Evolutionary conservation across 2,113 vertebrate genomes (phyloP).

Genomic region (Hucho hucho): DNA sequence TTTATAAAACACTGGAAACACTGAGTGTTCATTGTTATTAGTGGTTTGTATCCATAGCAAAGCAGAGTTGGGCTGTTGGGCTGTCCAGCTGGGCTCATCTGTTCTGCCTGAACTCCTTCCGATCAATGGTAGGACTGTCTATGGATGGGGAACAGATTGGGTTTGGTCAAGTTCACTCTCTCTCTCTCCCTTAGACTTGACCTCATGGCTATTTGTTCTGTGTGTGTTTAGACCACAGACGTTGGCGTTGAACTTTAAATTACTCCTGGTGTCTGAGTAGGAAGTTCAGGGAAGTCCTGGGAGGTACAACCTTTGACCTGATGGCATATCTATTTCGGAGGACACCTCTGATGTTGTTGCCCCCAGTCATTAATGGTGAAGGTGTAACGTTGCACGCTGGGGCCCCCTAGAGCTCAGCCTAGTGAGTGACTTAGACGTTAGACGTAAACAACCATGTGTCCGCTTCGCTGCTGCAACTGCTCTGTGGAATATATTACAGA

Average conservation of each 20-base stretch:
- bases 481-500: conserved; percentile 37
- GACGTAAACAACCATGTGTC: conserved; percentile 61
- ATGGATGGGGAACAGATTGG: conserved; percentile 19
- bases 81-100: conserved; percentile 22
- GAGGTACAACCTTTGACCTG: neutral
- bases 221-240: neutral
- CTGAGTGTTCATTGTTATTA: neutral
- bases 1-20: conserved; percentile 15
- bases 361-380: conserved; percentile 38
- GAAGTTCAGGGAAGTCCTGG: conserved; percentile 3
- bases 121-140: conserved; percentile 16
- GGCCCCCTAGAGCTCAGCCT: conserved; percentile 49
- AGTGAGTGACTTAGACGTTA: conserved; percentile 57
- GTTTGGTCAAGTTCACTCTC: conserved; percentile 11
- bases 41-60: neutral
- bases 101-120: conserved; percentile 32
- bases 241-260: neutral
- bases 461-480: conserved; percentile 14
- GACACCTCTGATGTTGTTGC: conserved; percentile 34
- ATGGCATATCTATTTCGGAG: conserved; percentile 19
- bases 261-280: conserved; percentile 3
- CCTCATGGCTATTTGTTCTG: neutral
- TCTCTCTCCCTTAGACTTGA: conserved; percentile 14
- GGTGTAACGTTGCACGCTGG: conserved; percentile 65
- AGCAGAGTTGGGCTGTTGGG: neutral